A percentile compares a stretch with the other conserved stretches of the same genome.
These are phyloP conservation scores for Drosophila algonquin DNA, from an alignment of 2,888 invertebrate species.

Conservation along the genomic window DNA sequence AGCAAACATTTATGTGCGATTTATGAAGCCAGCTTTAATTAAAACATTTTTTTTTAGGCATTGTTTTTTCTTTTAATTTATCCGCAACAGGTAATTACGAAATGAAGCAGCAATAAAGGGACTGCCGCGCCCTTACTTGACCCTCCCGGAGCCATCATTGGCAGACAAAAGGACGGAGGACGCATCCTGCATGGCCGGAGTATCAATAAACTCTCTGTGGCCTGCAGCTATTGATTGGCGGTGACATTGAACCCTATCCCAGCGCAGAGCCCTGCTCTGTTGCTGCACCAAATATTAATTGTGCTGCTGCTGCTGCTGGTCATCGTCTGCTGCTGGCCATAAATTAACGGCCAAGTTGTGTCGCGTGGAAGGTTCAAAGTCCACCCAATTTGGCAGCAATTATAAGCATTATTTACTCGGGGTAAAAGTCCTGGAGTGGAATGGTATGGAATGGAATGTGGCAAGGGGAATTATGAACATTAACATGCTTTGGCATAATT, in stretches of 20 bases:
- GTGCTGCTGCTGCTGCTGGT: conserved; percentile 47
- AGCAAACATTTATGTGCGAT: too few relatives aligned
- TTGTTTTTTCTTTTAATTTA: too few relatives aligned
- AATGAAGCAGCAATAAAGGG: too few relatives aligned
- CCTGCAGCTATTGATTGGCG: conserved; percentile 43
- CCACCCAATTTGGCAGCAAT: conserved; percentile 54
- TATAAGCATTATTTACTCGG: conserved; percentile 53
- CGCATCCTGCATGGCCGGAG: background rate
- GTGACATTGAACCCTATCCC: conserved; percentile 61
- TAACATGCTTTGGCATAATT: conserved; percentile 37
- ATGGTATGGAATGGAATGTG: background rate
- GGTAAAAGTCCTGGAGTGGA: background rate
- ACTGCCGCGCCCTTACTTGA: background rate
- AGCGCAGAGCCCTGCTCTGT: conserved; percentile 3
- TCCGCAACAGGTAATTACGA: background rate
- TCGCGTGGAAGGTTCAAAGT: conserved; percentile 51
- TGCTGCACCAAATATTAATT: conserved; percentile 60
- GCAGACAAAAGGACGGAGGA: background rate
- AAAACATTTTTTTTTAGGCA: too few relatives aligned
- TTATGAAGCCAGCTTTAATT: too few relatives aligned
- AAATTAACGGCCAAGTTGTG: conserved; percentile 57
- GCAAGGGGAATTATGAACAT: conserved; percentile 33
- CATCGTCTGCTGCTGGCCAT: conserved; percentile 59
- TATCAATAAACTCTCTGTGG: conserved; percentile 33
- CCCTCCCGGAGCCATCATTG: background rate